A percentile compares a stretch with the other conserved stretches of the same genome.
These are phyloP conservation scores for Coecobrya sp. DNA, from an alignment of 2,888 invertebrate species.

Conservation along the genomic window DNA sequence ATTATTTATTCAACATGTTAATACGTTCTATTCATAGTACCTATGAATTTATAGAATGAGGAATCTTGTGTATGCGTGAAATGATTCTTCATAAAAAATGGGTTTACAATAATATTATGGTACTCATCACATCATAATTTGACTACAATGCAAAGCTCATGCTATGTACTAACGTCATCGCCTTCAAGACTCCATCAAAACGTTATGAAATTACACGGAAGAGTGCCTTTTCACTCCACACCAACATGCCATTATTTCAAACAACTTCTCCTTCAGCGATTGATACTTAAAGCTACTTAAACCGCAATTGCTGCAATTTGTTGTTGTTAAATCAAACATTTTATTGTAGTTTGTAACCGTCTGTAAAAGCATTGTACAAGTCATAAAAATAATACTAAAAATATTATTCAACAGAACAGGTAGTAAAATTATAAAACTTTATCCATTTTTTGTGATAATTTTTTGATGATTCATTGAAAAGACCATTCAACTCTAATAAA, in stretches of 20 bases:
- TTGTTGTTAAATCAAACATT: neutral
- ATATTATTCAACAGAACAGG: neutral
- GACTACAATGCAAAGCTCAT: neutral
- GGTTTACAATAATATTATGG: neutral
- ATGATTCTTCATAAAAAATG: neutral
- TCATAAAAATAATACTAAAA: neutral
- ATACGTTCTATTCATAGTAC: no score
- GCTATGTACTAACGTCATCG: neutral
- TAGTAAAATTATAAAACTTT: neutral
- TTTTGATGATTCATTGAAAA: neutral
- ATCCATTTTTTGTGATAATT: neutral
- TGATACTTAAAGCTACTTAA: neutral
- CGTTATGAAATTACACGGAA: conserved; percentile 39
- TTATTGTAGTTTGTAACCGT: neutral
- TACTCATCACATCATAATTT: conserved; percentile 9
- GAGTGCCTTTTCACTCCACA: conserved; percentile 44
- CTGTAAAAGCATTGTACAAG: neutral
- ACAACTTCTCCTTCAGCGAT: neutral
- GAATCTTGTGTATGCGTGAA: neutral
- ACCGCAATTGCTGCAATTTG: conserved; percentile 1
- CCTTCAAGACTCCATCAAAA: conserved; percentile 16
- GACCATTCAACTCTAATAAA: neutral
- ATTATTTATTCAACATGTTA: neutral
- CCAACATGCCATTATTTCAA: neutral
- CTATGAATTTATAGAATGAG: no score